phyloP scores from a whole-genome alignment of 2,113 vertebrate genomes.

The zebrafish (Danio rerio) region GRCz12tu NC_133179.1:27486001-27486500 shows the following conservation, averaged over 20 bases:
- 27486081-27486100: slow-evolving; percentile 36
- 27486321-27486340: slow-evolving; percentile 6
- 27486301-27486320: slow-evolving; percentile 9
- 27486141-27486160: slow-evolving; percentile 57
- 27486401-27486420: not conserved
- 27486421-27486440: not conserved
- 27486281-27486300: slow-evolving; percentile 14
- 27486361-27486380: not conserved
- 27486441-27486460: not conserved
- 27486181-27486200: slow-evolving; percentile 59
- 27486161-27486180: slow-evolving; percentile 52
- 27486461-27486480: not conserved
- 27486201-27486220: slow-evolving; percentile 29
- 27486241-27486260: slow-evolving; percentile 19
- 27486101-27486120: slow-evolving; percentile 55
- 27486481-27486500: not conserved
- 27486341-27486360: not conserved
- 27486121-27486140: slow-evolving; percentile 24
- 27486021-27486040: slow-evolving; percentile 62
- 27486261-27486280: slow-evolving; percentile 9
- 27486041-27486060: slow-evolving; percentile 71
- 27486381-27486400: not conserved
- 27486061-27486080: slow-evolving; percentile 63
- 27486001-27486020: slow-evolving; percentile 69
- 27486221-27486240: slow-evolving; percentile 26